phyloP scores from a whole-genome alignment of 2,113 vertebrate genomes.

The Chamaea fasciata region DNA sequence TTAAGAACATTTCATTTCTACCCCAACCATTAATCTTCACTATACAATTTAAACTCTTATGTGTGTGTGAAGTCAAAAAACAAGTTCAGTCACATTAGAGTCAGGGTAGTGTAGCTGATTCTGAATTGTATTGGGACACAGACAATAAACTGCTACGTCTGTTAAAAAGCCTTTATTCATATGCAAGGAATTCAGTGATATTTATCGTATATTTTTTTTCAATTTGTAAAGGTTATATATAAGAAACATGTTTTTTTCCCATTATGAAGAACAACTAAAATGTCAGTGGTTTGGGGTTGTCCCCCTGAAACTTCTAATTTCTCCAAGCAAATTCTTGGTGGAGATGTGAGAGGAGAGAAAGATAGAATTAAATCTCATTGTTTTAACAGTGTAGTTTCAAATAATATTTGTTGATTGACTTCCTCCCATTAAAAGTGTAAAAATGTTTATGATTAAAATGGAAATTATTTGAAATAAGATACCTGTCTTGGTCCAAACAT shows the following conservation, averaged over 20 bases:
- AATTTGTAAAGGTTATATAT: not conserved
- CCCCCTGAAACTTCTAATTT: not conserved
- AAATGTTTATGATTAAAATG: not conserved
- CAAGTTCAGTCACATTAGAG: not conserved
- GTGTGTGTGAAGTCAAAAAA: not conserved
- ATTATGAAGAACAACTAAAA: not conserved
- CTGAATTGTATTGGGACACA: not conserved
- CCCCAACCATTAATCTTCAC: not conserved
- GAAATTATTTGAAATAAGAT: not conserved
- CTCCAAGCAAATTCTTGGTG: not conserved
- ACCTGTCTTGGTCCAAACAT: not conserved
- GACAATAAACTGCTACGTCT: not conserved
- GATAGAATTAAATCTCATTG: not conserved
- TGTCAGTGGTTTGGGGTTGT: not conserved
- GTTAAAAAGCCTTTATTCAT: not conserved
- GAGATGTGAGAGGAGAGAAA: fast-evolving
- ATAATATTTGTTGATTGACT: not conserved
- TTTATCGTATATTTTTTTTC: not conserved
- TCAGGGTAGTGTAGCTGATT: not conserved
- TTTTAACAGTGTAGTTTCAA: not conserved
- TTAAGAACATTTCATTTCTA: not conserved
- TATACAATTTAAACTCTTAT: not conserved
- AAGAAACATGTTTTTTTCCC: not conserved
- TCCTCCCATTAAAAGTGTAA: not conserved
- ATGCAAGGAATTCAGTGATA: not conserved